phyloP scores from a whole-genome alignment of 2,888 invertebrate species.

The Dysmachus trigonus region DNA sequence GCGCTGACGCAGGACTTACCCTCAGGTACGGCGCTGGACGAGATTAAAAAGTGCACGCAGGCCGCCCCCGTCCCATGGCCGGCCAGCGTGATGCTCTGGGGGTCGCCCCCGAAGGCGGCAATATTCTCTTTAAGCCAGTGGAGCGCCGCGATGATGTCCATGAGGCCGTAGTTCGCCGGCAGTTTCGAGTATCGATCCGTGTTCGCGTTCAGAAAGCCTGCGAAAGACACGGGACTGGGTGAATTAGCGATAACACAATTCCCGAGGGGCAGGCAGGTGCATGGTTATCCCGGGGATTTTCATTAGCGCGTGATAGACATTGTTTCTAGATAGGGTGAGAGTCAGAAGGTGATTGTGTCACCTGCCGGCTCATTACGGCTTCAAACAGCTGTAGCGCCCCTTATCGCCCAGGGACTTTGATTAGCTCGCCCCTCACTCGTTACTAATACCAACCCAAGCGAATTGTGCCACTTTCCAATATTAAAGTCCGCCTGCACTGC shows the following conservation, averaged over 20 bases:
- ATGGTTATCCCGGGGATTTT: not conserved
- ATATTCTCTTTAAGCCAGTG: slow-evolving; percentile 98
- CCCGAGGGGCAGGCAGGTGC: not conserved
- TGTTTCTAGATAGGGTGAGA: not conserved
- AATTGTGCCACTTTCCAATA: not conserved
- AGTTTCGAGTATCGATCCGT: slow-evolving; percentile 85
- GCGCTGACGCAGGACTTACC: slow-evolving; percentile 67
- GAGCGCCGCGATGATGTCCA: slow-evolving; percentile 95
- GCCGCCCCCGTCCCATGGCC: slow-evolving; percentile 97
- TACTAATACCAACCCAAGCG: too few relatives aligned
- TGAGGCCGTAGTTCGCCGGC: slow-evolving; percentile 95
- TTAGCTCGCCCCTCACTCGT: not conserved
- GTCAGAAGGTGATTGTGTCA: not conserved
- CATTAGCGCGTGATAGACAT: not conserved
- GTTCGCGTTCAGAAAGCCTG: slow-evolving; percentile 90
- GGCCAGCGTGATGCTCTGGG: slow-evolving; percentile 89
- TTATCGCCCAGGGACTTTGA: not conserved
- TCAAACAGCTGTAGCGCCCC: not conserved
- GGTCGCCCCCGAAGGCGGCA: slow-evolving; percentile 93
- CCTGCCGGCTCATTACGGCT: not conserved
- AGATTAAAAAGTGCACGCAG: slow-evolving; percentile 92
- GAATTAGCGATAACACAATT: not conserved
- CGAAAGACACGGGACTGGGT: slow-evolving; percentile 53
- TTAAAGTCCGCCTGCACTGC: not conserved
- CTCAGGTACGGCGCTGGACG: slow-evolving; percentile 92